Base-by-base conservation (phyloP, 2,888 invertebrate genomes). In the Synanthedon tipuliformis region DNA sequence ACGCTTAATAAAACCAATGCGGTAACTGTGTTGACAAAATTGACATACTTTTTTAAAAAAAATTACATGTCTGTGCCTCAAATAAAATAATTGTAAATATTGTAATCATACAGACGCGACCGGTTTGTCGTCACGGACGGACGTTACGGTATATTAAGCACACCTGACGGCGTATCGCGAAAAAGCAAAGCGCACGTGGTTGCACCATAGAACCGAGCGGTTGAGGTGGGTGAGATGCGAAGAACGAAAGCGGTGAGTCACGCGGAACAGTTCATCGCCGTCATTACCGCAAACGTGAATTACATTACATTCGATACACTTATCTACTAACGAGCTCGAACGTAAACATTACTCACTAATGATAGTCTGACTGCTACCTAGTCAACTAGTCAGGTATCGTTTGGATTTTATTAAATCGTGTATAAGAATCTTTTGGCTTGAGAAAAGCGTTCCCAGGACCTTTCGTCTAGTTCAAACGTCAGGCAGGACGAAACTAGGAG, bases 161-260 rank as follows among this genome's bases (percentile, higher is more conserved):
- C 51, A 13, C 41, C 52, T 51, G 16, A 50, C 53, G 48, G 51
- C 11, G 49, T 45, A 56, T 16, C 52, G 55, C 51, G 57, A 58
- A 62, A 61, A 63, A 63, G 59, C 61, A 58, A 63, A 66, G 61
- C 60, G 57, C 16, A 50, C 52, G 53, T 55, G 58, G 54, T 59
- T 45, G 34, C 34, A 34, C 34, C 34, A 34, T 41, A 54, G 53
- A 52, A 56, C 57, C 61, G 56, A 57, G 54, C 57, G 59, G 53
- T 52, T 56, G 56, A 71, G 73, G 69, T 77, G 63, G 10, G 34
- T 34, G 73, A 69, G 67, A 72, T 73, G 73, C 69, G 67, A 77
- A 78, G 70, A 75, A 75, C 70, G 78, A 82, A 82, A 80, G 76
- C 78, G 67, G 65, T 81, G 78, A 82, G 69, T 81, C 81, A 81